Base-by-base conservation (phyloP, 2,113 vertebrate genomes). In the Oceanites oceanicus region DNA sequence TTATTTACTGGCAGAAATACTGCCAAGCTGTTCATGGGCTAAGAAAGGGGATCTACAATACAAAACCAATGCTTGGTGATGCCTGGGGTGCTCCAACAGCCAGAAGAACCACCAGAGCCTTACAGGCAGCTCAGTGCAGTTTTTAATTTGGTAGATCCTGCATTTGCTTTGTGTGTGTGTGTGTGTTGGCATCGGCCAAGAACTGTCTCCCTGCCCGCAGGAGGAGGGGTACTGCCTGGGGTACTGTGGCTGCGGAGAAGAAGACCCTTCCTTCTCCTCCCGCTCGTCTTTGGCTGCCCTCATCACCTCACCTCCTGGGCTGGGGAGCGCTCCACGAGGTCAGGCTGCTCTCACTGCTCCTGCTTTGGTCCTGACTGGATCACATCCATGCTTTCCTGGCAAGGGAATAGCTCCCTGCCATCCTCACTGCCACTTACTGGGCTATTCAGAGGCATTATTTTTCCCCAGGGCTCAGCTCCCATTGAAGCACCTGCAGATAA, bases 401-500 rank as follows among this genome's bases (percentile, higher is more conserved):
- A 50, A 78, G 58, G 53, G 65, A 91, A 59, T 25, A 44, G 49
- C 50, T 91, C 62, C 76, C 77, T 85, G 71, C 30, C 4, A 21
- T 49, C 55, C 83, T 68, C 45, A 27, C 32, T 89, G 66, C 29
- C 86, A 76, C 86, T 95, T 71, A 68, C 53, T 15, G 30, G 30
- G 53, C 81, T 88, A 30, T 94, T 93, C 81, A 86, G 58, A 87
- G 38, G 19, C 49, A 47, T 13, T 45, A 87, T 66, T 86, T 87
- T 70, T n/a, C 86, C 86, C 62, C n/a, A 73, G 52, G 50, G 80
- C 80, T 94, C 86, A 83, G 76, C 38, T 95, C 53, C 77, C 38
- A 55, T 94, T 96, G 91, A 90, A 65, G 56, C 96, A 97, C 94
- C 95, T 96, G 91, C 94, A 95, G 84, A 96, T 90, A 95, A 97